A percentile compares a stretch with the other conserved stretches of the same genome.
phyloP scores from a whole-genome alignment of 2,888 invertebrate genomes.

The Sipunculus nudus region DNA sequence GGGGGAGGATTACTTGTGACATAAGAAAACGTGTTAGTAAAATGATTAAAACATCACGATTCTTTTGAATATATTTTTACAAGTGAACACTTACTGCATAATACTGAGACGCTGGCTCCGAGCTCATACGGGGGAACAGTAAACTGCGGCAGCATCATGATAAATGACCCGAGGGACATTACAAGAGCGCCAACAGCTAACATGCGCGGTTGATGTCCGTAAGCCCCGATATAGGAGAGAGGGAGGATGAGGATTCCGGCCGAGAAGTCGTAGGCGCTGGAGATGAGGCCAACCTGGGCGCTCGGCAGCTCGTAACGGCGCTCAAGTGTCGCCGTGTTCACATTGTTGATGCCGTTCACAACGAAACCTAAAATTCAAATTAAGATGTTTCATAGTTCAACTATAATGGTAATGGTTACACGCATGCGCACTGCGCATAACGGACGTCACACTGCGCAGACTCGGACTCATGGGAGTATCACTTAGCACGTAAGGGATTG shows the following conservation, averaged over 20 bases:
- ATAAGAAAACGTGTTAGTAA: too few species aligned
- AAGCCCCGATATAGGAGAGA: conserved; percentile 81
- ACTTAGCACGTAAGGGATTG: too few species aligned
- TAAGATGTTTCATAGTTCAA: too few species aligned
- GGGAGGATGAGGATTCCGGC: conserved; percentile 55
- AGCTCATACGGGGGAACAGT: conserved; percentile 70
- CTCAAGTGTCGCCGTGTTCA: conserved; percentile 57
- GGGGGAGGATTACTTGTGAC: too few species aligned
- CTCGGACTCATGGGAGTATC: too few species aligned
- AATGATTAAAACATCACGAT: too few species aligned
- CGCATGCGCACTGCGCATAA: too few species aligned
- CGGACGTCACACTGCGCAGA: too few species aligned
- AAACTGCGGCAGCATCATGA: conserved; percentile 85
- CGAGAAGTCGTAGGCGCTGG: conserved; percentile 57
- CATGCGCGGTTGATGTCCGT: conserved; percentile 68
- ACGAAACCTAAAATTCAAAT: conserved; percentile 50
- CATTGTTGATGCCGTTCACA: conserved; percentile 61
- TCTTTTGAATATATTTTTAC: too few species aligned
- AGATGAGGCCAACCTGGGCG: conserved; percentile 54
- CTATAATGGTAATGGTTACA: too few species aligned
- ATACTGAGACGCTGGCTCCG: neutral
- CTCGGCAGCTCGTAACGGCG: conserved; percentile 56
- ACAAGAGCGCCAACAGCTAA: conserved; percentile 79
- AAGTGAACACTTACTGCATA: too few species aligned
- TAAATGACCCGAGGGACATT: conserved; percentile 75